These are phyloP conservation scores for Acanthosoma haemorrhoidale DNA, from an alignment of 2,888 invertebrate species.

Conservation along the genomic window DNA sequence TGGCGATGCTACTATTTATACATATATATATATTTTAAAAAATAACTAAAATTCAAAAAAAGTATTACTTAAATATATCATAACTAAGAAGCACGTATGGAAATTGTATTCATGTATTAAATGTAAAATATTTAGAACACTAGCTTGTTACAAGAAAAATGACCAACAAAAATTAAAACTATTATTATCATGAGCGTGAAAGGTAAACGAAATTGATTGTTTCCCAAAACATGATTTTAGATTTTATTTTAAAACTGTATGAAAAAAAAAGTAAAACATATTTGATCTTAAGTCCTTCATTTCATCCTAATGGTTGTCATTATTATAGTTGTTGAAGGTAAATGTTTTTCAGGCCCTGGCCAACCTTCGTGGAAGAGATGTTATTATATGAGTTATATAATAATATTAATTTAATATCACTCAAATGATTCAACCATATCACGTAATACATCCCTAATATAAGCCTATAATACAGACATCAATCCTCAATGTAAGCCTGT, in stretches of 20 bases:
- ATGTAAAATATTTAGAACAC: neutral
- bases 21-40: neutral
- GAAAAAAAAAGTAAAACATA: neutral
- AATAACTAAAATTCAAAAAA: neutral
- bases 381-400: too few relatives aligned
- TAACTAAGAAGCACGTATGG: too few relatives aligned
- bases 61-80: neutral
- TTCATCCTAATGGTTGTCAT: neutral
- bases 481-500: too few relatives aligned
- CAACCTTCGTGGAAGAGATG: too few relatives aligned
- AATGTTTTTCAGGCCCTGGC: too few relatives aligned
- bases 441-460: too few relatives aligned
- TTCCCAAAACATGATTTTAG: neutral
- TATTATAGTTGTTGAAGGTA: too few relatives aligned
- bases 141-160: neutral
- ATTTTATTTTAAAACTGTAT: neutral
- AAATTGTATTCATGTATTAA: neutral
- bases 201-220: too few relatives aligned
- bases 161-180: neutral
- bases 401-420: too few relatives aligned
- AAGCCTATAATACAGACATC: too few relatives aligned
- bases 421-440: too few relatives aligned
- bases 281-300: neutral
- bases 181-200: too few relatives aligned
- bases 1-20: neutral